phyloP scores from a whole-genome alignment of 2,797 vertebrate genomes.

The Sebastes steindachneri region DNA sequence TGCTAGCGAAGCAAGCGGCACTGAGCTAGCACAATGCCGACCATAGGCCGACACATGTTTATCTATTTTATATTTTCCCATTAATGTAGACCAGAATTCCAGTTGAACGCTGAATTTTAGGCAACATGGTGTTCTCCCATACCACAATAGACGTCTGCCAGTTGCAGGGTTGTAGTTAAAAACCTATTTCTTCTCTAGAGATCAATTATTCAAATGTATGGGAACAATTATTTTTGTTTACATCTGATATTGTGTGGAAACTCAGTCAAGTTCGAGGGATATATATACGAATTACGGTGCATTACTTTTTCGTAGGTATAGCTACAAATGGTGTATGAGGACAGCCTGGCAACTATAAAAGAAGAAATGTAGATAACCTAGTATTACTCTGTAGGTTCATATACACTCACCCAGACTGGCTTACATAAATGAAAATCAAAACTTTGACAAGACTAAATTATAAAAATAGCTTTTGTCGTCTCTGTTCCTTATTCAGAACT shows the following conservation, averaged over 20 bases:
- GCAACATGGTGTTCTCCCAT: not conserved
- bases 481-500: not conserved
- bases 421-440: not conserved
- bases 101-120: too few relatives aligned
- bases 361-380: not conserved
- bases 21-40: not conserved
- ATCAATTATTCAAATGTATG: not conserved
- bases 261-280: too few relatives aligned
- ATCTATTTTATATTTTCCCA: not conserved
- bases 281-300: too few relatives aligned
- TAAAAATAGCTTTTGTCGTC: slow-evolving; percentile 3
- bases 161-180: too few relatives aligned
- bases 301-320: too few relatives aligned
- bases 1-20: not conserved
- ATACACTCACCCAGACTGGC: not conserved
- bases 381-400: not conserved
- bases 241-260: too few relatives aligned
- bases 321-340: too few relatives aligned
- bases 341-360: not conserved
- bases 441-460: not conserved
- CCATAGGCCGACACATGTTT: not conserved
- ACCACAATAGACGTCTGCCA: too few relatives aligned
- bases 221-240: not conserved
- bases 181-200: not conserved
- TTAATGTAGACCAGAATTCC: not conserved